Evolutionary conservation across 1,140 invertebrate genomes (phyloP), one percentile per base, ranked within the genome.

Genomic region (Euura saliciscinereae): DNA sequence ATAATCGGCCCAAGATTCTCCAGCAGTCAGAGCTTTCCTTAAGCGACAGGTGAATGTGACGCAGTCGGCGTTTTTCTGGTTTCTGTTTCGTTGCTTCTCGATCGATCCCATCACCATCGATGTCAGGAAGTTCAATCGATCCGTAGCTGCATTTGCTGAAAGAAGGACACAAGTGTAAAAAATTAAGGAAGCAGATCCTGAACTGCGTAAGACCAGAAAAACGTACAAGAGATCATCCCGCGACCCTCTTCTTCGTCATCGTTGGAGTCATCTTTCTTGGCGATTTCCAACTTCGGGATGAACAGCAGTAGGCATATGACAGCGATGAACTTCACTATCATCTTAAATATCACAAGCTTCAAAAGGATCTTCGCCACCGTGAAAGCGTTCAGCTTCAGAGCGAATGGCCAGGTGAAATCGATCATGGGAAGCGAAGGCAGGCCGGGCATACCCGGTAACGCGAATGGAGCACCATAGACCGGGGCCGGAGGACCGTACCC

Each of bases 281-380:
- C 82, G 0, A 81, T 83, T 73, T 91, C 91, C 10, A 94, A 84
- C 79, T 92, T 93, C 0, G 93, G 93, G 69, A 95, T 90, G 73
- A 95, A 93, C 6, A 95, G 80, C 70, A 95, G 79, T 74, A 95
- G 85, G 80, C 92, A 94, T 70, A 94, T 89, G 2, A 94, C 83
- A 0, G 91, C 93, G 46, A 94, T 91, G 80, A 94, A 94, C 79
- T 93, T 94, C 13, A 94, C 91, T 68, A 94, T 91, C 83, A 94
- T 92, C 81, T 94, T 94, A 77, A 94, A 94, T 74, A 94, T 92
- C 2, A 94, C 85, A 6, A 94, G 78, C 80, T 94, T 94, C 7
- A 94, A 80, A 65, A 94, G 72, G 65, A 94, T 90, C 82, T 94
- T 94, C 0, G 91, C 92, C n/a, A 94, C 77, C 0, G 92, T 93